Percentiles rank a stretch among this genome's conserved stretches.
Evolutionary conservation across 2,113 vertebrate genomes (phyloP).

Genomic region (Leptocoma aspasia): DNA sequence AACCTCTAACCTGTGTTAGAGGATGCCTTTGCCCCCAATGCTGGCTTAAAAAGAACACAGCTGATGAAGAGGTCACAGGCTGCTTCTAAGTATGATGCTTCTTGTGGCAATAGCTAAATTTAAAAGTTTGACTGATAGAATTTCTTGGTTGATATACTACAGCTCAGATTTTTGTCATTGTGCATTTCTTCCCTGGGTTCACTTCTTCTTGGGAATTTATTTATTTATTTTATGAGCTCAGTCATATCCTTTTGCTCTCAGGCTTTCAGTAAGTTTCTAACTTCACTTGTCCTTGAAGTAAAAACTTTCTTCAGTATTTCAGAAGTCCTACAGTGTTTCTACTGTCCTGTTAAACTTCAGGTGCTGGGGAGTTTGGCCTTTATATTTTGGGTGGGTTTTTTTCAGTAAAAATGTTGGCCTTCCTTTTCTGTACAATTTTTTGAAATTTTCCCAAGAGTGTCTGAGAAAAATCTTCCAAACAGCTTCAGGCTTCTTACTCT

Average conservation of each 20-base stretch:
- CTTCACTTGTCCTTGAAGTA: neutral
- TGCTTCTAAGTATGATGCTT: neutral
- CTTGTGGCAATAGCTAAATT: neutral
- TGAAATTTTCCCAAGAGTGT: neutral
- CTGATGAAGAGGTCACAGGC: neutral
- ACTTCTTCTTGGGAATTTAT: neutral
- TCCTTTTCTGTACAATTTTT: neutral
- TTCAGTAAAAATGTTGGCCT: neutral
- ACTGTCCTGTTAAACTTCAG: neutral
- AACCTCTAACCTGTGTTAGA: neutral
- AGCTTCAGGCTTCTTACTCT: neutral
- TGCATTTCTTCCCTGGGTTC: neutral
- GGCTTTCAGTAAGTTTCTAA: neutral
- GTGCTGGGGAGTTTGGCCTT: neutral
- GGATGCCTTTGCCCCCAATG: neutral
- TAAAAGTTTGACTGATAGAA: neutral
- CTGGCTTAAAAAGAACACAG: neutral
- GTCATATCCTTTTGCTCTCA: neutral
- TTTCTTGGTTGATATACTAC: neutral
- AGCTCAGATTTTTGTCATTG: neutral
- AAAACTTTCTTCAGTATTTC: neutral
- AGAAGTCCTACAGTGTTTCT: neutral
- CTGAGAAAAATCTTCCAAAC: slow-evolving; percentile 4
- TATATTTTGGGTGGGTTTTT: neutral
- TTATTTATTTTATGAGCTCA: neutral